phyloP scores from a whole-genome alignment of 1,140 invertebrate genomes.

The Manduca sexta region DNA sequence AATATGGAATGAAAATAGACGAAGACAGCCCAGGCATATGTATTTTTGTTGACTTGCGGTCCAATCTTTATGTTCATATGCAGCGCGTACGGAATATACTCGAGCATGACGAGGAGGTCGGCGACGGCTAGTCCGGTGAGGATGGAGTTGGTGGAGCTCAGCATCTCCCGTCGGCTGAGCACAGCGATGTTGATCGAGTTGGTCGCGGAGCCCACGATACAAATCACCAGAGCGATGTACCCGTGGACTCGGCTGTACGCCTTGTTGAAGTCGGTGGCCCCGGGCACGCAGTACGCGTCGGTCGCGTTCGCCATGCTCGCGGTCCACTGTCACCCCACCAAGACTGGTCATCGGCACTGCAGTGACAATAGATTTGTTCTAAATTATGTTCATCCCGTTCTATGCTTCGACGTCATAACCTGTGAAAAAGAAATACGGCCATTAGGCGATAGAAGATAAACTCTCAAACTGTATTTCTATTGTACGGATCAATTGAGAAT shows the following conservation, averaged over 20 bases:
- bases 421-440: conserved; percentile 19
- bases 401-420: conserved; percentile 15
- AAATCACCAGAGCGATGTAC: conserved; percentile 79
- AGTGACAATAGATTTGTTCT: background rate
- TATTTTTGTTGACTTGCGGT: conserved; percentile 75
- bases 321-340: conserved; percentile 16
- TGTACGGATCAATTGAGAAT: conserved; percentile 4
- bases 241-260: conserved; percentile 66
- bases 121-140: conserved; percentile 92
- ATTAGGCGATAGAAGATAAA: background rate
- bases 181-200: conserved; percentile 97
- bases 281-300: conserved; percentile 63
- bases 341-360: conserved; percentile 39
- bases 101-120: conserved; percentile 93
- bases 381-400: background rate
- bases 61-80: conserved; percentile 83
- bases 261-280: conserved; percentile 63
- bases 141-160: conserved; percentile 88
- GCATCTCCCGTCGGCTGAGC: conserved; percentile 91
- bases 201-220: conserved; percentile 92
- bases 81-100: conserved; percentile 92
- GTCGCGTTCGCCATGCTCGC: conserved; percentile 54
- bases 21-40: conserved; percentile 87
- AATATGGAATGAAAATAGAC: conserved; percentile 90
- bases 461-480: conserved; percentile 2